Evolutionary conservation across 2,888 invertebrate species (phyloP), one percentile per base, ranked within the genome.

Genomic region (Melanargia galathea): DNA sequence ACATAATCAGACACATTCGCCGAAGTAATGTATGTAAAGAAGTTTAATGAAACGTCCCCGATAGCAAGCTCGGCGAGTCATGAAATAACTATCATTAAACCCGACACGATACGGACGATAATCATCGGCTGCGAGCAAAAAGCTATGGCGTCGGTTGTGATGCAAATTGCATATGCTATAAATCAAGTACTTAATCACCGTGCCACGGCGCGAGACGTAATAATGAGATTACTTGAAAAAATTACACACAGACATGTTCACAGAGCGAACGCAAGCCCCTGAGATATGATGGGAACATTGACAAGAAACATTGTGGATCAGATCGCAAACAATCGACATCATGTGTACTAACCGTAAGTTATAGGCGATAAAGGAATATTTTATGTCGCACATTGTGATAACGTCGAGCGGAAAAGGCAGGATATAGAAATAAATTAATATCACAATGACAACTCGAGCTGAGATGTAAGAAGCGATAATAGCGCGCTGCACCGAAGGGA

Each of bases 41-140:
- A 83, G 84, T 89, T 87, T 89, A 90, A 90, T 88, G 84, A 86
- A 87, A 87, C 86, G 86, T 88, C 86, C 82, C 84, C 82, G 79
- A 81, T 81, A 83, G 85, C 84, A 75, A 85, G 87, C 82, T 78
- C 83, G 87, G 80, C 86, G 86, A 85, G 83, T 87, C 87, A 85
- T 87, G 86, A 87, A 89, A 90, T 90, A 83, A 90, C 90, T 85
- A 88, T 89, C 86, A 91, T 91, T 91, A 91, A 84, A 80, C 75
- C 82, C 86, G 86, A 89, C 90, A 87, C 90, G 90, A 90, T 90
- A 88, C 87, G 86, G 84, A 86, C 85, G 88, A 90, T 90, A 90
- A 90, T 90, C 84, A 89, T 87, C 86, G 83, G 79, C 78, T 84
- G 72, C 81, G 80, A 77, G 89, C 84, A 90, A 90, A 90, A 90